Conservation (phyloP, 2,888 invertebrate genomes). For the Pomacea canaliculata region DNA sequence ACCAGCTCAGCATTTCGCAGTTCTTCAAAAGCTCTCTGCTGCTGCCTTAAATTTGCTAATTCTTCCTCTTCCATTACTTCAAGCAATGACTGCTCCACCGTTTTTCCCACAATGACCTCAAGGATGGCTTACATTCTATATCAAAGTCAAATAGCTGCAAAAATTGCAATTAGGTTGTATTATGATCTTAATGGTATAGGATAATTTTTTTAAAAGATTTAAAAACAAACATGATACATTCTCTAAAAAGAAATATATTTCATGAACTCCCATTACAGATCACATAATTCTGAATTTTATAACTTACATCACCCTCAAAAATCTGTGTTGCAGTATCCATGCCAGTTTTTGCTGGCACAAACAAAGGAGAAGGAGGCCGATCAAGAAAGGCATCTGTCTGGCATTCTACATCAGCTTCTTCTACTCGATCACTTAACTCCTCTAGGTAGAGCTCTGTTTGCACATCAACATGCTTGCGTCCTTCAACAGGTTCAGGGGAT, state of each 20-base stretch:
- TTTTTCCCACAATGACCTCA: constrained; percentile 89
- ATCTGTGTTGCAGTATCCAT: constrained; percentile 88
- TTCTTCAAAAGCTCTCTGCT: constrained; percentile 81
- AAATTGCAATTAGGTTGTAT: neutral
- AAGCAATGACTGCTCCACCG: constrained; percentile 87
- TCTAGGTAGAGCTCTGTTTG: constrained; percentile 93
- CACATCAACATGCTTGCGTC: constrained; percentile 86
- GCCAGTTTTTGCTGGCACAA: constrained; percentile 83
- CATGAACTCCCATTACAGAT: neutral
- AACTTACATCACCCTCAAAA: constrained; percentile 84
- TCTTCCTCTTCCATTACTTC: constrained; percentile 96
- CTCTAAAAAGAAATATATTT: neutral
- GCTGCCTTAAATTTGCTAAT: constrained; percentile 82
- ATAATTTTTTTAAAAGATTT: neutral
- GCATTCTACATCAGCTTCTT: constrained; percentile 82
- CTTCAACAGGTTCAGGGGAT: constrained; percentile 84
- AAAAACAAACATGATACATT: neutral
- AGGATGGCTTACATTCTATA: constrained; percentile 88
- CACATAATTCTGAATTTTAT: neutral
- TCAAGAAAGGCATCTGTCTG: constrained; percentile 91
- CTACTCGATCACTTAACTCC: constrained; percentile 76
- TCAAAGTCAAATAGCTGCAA: constrained; percentile 88
- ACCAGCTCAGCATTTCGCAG: constrained; percentile 85
- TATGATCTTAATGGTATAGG: neutral
- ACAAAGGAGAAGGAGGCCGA: constrained; percentile 83